Conservation (phyloP, 2,888 invertebrate genomes). For the Crepidodera aurea region DNA sequence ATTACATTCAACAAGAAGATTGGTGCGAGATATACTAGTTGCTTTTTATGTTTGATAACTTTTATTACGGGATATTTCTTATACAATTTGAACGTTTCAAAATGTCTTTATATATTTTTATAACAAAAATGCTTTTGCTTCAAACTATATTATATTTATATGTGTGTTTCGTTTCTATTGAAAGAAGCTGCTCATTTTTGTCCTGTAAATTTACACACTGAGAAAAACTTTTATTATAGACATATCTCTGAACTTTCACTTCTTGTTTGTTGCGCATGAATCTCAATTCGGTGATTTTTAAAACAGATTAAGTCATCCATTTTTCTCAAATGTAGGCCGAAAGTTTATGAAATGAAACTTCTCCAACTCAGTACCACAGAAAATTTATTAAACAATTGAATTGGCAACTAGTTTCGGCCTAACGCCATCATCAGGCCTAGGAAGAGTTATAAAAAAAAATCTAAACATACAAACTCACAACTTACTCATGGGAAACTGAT, state of each 20-base stretch:
- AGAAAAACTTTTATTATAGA: conserved; percentile 2
- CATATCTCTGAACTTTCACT: conserved; percentile 4
- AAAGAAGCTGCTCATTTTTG: conserved; percentile 32
- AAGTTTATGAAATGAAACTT: too few species aligned
- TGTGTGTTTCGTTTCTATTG: conserved; percentile 20
- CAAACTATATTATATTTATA: conserved; percentile 15
- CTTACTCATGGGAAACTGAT: too few species aligned
- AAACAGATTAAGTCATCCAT: too few species aligned
- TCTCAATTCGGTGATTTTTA: neutral
- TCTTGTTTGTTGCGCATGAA: neutral
- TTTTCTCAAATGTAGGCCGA: too few species aligned
- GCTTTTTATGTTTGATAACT: conserved; percentile 40
- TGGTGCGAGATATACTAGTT: conserved; percentile 42
- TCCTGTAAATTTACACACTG: neutral
- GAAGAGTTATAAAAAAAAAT: too few species aligned
- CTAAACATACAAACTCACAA: too few species aligned
- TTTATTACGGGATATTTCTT: conserved; percentile 25
- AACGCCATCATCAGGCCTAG: too few species aligned
- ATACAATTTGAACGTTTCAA: conserved; percentile 35
- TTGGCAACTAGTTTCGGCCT: too few species aligned
- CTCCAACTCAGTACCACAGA: too few species aligned
- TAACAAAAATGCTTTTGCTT: conserved; percentile 31
- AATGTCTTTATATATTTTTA: conserved; percentile 32
- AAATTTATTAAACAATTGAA: too few species aligned
- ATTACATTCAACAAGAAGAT: conserved; percentile 23